A percentile compares a stretch with the other conserved stretches of the same genome.
Conservation (phyloP, 2,797 vertebrate genomes). For the Lycodopsis pacificus region DNA sequence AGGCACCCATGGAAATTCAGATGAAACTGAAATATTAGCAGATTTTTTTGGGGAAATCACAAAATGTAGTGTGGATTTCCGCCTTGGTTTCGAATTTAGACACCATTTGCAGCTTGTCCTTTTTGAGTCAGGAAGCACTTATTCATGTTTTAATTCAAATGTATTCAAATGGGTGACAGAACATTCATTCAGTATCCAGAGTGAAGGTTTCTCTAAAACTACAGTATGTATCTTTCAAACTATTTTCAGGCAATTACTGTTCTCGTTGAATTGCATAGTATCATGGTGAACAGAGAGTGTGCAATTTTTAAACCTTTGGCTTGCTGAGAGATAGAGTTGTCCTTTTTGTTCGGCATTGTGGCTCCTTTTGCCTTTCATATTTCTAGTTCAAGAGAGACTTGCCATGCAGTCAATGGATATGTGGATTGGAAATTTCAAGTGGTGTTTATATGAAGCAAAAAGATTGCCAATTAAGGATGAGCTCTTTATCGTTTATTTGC, state of each 20-base stretch:
- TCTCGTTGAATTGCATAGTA: slow-evolving; percentile 59
- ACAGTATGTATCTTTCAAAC: slow-evolving; percentile 44
- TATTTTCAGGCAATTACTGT: slow-evolving; percentile 42
- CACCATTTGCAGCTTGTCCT: slow-evolving; percentile 2
- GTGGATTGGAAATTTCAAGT: slow-evolving; percentile 79
- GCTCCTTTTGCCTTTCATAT: slow-evolving; percentile 70
- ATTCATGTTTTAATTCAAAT: slow-evolving; percentile 28
- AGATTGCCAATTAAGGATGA: slow-evolving; percentile 86
- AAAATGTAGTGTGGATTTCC: neutral
- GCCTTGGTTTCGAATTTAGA: slow-evolving; percentile 3
- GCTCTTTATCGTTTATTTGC: slow-evolving; percentile 84
- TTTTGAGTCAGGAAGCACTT: slow-evolving; percentile 4
- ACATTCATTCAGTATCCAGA: slow-evolving; percentile 17
- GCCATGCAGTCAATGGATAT: slow-evolving; percentile 76
- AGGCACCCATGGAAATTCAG: neutral
- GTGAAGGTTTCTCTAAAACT: slow-evolving; percentile 44
- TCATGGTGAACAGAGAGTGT: slow-evolving; percentile 69
- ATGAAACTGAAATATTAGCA: neutral
- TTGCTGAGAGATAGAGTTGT: slow-evolving; percentile 70
- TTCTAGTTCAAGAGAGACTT: slow-evolving; percentile 81
- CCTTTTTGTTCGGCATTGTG: slow-evolving; percentile 77
- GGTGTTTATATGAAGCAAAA: slow-evolving; percentile 79
- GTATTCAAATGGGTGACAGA: slow-evolving; percentile 18
- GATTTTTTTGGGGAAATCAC: neutral
- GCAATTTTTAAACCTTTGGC: slow-evolving; percentile 70